These are phyloP conservation scores for Forbesichthys agassizii DNA, from an alignment of 2,113 vertebrate species.

Conservation along the genomic window DNA sequence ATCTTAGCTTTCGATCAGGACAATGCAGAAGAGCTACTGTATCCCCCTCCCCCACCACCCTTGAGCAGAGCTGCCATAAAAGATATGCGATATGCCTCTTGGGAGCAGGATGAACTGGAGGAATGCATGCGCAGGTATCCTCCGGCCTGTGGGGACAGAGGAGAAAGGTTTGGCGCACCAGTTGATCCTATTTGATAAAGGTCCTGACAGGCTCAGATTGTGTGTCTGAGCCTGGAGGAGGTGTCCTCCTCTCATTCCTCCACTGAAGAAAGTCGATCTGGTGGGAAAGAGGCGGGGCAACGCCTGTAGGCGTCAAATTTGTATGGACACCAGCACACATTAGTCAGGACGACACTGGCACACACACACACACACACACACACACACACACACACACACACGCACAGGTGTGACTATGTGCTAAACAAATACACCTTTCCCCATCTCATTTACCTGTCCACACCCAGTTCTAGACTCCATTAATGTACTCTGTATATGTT, in stretches of 20 bases:
- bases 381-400: conserved; percentile 19
- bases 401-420: conserved; percentile 16
- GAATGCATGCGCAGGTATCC: conserved; percentile 69
- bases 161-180: conserved; percentile 61
- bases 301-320: conserved; percentile 62
- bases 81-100: conserved; percentile 66
- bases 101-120: conserved; percentile 66
- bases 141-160: conserved; percentile 55
- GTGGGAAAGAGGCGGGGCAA: conserved; percentile 68
- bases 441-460: conserved; percentile 62
- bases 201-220: conserved; percentile 73
- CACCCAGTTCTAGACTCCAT: conserved; percentile 55
- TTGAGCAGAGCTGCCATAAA: conserved; percentile 43
- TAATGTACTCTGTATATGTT: conserved; percentile 26
- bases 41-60: conserved; percentile 5
- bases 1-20: conserved; percentile 50
- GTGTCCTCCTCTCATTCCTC: conserved; percentile 67
- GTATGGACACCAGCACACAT: conserved; percentile 52
- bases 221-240: conserved; percentile 72
- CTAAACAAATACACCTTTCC: conserved; percentile 53
- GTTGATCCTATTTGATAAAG: conserved; percentile 72
- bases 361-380: conserved; percentile 8
- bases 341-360: conserved; percentile 32
- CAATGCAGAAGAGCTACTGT: conserved; percentile 62
- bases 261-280: conserved; percentile 73